A percentile compares a stretch with the other conserved stretches of the same genome.
Conservation (phyloP, 2,113 vertebrate species). For the Albula glossodonta region DNA sequence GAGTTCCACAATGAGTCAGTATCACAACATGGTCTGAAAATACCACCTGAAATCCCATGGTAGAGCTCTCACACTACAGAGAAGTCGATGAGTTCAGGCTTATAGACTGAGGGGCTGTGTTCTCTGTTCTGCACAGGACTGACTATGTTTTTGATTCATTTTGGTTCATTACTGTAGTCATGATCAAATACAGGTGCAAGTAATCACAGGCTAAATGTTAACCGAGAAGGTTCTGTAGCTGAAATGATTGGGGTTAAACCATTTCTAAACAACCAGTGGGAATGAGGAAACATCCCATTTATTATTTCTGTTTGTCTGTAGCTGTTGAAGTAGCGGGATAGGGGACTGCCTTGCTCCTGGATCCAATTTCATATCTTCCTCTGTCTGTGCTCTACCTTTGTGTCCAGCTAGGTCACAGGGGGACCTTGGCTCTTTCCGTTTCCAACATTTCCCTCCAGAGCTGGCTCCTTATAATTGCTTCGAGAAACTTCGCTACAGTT, state of each 20-base stretch:
- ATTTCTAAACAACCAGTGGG: background rate
- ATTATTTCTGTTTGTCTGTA: background rate
- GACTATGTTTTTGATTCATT: background rate
- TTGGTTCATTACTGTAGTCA: background rate
- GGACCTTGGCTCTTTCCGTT: background rate
- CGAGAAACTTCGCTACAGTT: background rate
- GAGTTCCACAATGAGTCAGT: background rate
- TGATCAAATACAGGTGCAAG: background rate
- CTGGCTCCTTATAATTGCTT: background rate
- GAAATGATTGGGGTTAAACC: background rate
- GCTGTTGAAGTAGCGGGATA: background rate
- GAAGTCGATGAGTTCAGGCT: background rate
- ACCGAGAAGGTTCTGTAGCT: background rate
- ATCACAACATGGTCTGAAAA: background rate
- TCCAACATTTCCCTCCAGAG: background rate
- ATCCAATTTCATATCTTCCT: background rate
- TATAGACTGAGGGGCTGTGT: background rate
- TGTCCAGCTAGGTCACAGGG: background rate
- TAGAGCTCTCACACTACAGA: background rate
- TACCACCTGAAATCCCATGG: background rate
- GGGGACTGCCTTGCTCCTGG: background rate
- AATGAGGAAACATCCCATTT: background rate
- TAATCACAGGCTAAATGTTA: background rate
- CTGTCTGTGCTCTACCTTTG: background rate
- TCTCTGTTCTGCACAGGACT: background rate